Conservation (phyloP, 2,888 invertebrate species). For the Isoperla grammatica region DNA sequence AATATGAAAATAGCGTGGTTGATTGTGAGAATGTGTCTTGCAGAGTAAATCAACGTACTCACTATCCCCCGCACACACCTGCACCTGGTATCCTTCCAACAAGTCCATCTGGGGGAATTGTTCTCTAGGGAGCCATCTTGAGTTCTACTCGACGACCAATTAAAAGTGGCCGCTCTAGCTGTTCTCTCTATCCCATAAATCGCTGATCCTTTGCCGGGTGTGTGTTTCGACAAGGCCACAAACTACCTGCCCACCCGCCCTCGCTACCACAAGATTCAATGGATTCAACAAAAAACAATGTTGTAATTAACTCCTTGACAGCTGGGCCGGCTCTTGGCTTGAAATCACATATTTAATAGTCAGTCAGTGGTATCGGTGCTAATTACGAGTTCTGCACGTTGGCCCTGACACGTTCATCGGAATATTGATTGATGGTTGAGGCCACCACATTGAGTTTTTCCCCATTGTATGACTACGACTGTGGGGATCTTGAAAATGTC, state of each 20-base stretch:
- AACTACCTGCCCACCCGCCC: constrained; percentile 5
- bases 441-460: no score
- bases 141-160: constrained; percentile 26
- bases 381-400: no score
- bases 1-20: no score
- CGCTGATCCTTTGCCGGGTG: constrained; percentile 15
- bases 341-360: constrained; percentile 4
- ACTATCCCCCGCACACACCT: neutral
- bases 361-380: neutral
- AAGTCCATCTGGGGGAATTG: constrained; percentile 28
- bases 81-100: constrained; percentile 8
- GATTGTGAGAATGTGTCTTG: no score
- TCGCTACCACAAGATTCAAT: neutral
- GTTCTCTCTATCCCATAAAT: constrained; percentile 24
- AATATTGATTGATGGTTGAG: no score
- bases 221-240: constrained; percentile 17
- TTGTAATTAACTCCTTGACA: constrained; percentile 10
- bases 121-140: constrained; percentile 25
- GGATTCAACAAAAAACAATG: constrained; percentile 9
- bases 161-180: constrained; percentile 22
- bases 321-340: neutral
- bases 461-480: no score
- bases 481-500: no score
- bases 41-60: no score
- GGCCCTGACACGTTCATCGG: no score